Evolutionary conservation across 2,113 vertebrate genomes (phyloP), one percentile per base, ranked within the genome.

Genomic region (Gnathochromis pfefferi): DNA sequence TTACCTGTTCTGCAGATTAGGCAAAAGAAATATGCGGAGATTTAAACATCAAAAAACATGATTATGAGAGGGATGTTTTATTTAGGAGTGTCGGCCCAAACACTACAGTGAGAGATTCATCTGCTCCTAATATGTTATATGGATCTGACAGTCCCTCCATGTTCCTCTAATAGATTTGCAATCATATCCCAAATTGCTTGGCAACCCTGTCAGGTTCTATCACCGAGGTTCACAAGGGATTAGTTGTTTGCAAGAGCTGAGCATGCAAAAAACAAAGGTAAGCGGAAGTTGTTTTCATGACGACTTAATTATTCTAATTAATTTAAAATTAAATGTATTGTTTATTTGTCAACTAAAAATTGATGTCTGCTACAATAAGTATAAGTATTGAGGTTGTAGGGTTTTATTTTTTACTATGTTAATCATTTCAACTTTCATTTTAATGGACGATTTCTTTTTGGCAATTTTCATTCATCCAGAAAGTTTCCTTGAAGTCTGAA

Each of bases 181-280:
- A 58, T 84, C 10, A 4, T 70, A 81, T 83, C 28, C 80, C 84
- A 92, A 87, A 93, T 91, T 49, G 84, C 88, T 73, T 78, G 81
- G 88, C 57, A 91, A 85, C 87, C 60, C n/a, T 6, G 21, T 81
- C 83, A 81, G 60, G 28, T 55, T 84, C 82, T 68, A 40, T 84
- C 84, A 70, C 49, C 51, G 28, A 78, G 45, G 73, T 82, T 89
- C 80, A 53, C 68, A 7, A 55, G 80, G 82, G 70, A 89, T 84
- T 45, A 40, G 26, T 33, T 83, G 83, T 84, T 58, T 33, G 33
- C 35, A 54, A 81, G 68, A 86, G 63, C 70, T 78, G 79, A 55
- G 21, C 35, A 68, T 17, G 57, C 6, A 51, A 31, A 51, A 84
- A 84, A 42, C 40, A 42, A 55, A 47, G 49, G 26, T 31, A 26